These are phyloP conservation scores for Callospermophilus lateralis DNA, from an alignment of 2,113 vertebrate genomes.

Conservation along the genomic window DNA sequence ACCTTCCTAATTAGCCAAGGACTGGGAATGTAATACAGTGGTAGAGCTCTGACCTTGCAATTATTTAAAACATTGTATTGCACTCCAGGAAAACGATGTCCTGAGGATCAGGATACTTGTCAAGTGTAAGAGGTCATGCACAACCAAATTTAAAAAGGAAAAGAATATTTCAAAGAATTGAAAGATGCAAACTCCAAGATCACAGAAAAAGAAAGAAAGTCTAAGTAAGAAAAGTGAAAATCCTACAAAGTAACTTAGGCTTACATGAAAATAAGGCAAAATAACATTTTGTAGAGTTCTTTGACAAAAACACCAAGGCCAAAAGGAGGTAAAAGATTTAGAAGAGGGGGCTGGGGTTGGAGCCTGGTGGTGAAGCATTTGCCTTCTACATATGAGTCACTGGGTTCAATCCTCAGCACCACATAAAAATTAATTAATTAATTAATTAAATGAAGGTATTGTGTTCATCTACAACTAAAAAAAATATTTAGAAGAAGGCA, in stretches of 20 bases:
- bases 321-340: neutral
- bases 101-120: neutral
- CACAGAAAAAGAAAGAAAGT: neutral
- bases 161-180: slow-evolving; percentile 25
- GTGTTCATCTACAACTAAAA: too few species aligned
- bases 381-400: too few species aligned
- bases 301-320: neutral
- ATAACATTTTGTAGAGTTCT: slow-evolving; percentile 12
- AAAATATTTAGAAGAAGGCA: neutral
- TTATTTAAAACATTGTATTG: slow-evolving; percentile 36
- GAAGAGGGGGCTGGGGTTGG: neutral
- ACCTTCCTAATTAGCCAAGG: neutral
- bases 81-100: neutral
- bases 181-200: neutral
- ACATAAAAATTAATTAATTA: too few species aligned
- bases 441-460: too few species aligned
- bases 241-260: neutral
- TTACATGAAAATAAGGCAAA: slow-evolving; percentile 25
- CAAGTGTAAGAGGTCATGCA: neutral
- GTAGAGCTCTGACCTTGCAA: neutral
- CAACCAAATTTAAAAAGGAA: slow-evolving; percentile 41
- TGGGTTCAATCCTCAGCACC: too few species aligned
- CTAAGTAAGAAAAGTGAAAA: slow-evolving; percentile 12
- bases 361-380: too few species aligned
- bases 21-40: neutral